phyloP scores from a whole-genome alignment of 2,113 vertebrate species.

The Lepus europaeus region DNA sequence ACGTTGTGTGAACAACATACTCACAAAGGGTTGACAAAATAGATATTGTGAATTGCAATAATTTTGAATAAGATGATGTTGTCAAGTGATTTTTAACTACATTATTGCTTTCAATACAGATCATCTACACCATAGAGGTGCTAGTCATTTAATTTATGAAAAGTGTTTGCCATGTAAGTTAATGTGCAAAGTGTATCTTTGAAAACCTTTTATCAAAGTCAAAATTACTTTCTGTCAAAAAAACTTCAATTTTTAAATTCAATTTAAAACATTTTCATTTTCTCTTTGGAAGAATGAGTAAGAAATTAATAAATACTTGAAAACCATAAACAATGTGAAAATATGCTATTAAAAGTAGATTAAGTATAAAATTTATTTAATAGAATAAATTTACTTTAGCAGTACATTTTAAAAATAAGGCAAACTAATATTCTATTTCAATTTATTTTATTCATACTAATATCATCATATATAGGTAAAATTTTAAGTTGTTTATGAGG shows the following conservation, averaged over 20 bases:
- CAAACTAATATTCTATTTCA: background rate
- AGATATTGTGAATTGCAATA: background rate
- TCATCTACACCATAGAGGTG: background rate
- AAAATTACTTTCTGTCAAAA: background rate
- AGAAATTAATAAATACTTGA: background rate
- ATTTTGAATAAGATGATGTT: background rate
- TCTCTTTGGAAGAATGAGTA: background rate
- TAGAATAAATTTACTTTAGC: background rate
- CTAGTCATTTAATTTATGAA: background rate
- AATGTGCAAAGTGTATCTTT: background rate
- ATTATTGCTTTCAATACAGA: background rate
- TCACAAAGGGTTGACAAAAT: background rate
- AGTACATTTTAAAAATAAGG: background rate
- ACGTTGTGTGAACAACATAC: background rate
- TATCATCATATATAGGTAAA: background rate
- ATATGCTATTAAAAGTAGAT: background rate
- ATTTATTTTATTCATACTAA: background rate
- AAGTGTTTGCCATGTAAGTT: background rate
- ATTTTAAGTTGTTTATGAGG: constrained; percentile 9
- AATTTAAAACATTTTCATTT: background rate
- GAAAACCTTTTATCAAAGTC: background rate
- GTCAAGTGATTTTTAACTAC: background rate
- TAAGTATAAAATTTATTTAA: background rate
- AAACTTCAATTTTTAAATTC: background rate
- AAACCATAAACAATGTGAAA: background rate